These are phyloP conservation scores for Tapirus terrestris DNA, from an alignment of 2,113 vertebrate species.

Conservation along the genomic window DNA sequence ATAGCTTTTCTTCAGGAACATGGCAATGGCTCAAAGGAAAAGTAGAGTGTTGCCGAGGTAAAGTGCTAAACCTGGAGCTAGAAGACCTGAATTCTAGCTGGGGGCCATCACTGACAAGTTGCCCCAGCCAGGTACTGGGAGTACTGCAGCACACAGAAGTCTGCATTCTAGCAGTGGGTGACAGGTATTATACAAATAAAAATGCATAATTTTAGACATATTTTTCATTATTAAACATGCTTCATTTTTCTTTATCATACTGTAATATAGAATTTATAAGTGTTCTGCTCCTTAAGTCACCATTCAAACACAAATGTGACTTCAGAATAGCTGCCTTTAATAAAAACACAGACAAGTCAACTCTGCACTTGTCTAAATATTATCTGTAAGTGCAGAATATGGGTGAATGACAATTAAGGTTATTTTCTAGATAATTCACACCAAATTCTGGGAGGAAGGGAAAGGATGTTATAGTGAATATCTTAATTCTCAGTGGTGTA, in stretches of 20 bases:
- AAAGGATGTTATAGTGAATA: neutral
- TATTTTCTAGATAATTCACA: conserved; percentile 13
- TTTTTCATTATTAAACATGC: neutral
- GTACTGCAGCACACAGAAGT: neutral
- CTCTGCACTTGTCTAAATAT: neutral
- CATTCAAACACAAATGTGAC: neutral
- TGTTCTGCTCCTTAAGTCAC: neutral
- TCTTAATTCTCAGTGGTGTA: neutral
- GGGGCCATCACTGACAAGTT: neutral
- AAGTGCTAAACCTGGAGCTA: neutral
- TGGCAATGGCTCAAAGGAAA: neutral
- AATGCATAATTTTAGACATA: neutral
- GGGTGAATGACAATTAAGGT: neutral
- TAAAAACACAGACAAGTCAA: conserved; percentile 13
- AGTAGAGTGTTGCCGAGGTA: neutral
- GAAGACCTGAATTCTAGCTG: neutral
- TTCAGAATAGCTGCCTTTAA: neutral
- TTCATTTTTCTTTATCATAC: neutral
- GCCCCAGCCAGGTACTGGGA: neutral
- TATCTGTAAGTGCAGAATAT: neutral
- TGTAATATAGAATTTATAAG: neutral
- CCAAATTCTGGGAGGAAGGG: neutral
- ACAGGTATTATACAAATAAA: neutral
- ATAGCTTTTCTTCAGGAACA: too few species aligned
- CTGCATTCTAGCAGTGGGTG: too few species aligned